phyloP scores from a whole-genome alignment of 2,113 vertebrate genomes.

The Albula glossodonta region DNA sequence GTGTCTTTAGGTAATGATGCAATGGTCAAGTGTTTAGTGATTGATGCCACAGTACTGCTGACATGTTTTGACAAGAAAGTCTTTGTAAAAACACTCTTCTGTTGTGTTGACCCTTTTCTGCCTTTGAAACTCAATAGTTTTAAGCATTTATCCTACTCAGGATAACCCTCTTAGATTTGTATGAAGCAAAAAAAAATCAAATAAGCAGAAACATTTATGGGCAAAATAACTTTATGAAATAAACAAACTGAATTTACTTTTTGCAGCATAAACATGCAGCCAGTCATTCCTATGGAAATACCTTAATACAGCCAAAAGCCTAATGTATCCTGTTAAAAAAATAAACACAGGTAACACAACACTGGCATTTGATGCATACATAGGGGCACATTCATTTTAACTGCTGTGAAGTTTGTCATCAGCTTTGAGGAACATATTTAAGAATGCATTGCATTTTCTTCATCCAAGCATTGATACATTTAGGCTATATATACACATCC shows the following conservation, averaged over 20 bases:
- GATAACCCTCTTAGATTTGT: constrained; percentile 25
- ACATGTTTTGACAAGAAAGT: constrained; percentile 24
- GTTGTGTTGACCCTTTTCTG: constrained; percentile 10
- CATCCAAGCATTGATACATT: too few species aligned
- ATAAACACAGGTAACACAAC: background rate
- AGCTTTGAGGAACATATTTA: too few species aligned
- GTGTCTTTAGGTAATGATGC: background rate
- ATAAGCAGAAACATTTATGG: constrained; percentile 16
- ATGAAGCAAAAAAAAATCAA: constrained; percentile 36
- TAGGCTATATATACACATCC: too few species aligned
- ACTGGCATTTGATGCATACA: background rate
- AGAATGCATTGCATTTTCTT: too few species aligned
- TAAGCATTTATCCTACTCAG: background rate
- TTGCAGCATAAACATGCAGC: too few species aligned
- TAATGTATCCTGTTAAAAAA: background rate
- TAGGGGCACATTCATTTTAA: background rate
- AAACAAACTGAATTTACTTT: background rate
- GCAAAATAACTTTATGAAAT: constrained; percentile 8
- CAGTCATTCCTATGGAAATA: too few species aligned
- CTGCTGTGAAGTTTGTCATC: background rate
- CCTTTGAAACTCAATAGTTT: constrained; percentile 65
- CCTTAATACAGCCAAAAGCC: background rate
- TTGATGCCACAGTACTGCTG: background rate
- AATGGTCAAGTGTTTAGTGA: background rate
- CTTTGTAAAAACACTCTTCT: constrained; percentile 25